phyloP scores from a whole-genome alignment of 1,140 invertebrate species.

The Aphelinus atriplicis region DNA sequence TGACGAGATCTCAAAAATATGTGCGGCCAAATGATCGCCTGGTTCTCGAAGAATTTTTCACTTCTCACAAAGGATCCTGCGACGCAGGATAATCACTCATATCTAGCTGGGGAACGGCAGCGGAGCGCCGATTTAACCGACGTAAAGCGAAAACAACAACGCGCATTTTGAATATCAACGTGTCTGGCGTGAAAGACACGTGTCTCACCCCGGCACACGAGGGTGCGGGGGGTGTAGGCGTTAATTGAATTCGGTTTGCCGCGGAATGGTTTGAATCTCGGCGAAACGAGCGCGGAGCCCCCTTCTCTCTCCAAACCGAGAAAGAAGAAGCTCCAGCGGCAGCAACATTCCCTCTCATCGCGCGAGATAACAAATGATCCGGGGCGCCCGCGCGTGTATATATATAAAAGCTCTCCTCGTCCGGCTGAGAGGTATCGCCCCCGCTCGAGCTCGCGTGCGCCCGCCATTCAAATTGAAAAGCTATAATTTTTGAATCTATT shows the following conservation, averaged over 20 bases:
- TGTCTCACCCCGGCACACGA: not conserved
- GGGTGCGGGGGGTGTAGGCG: not conserved
- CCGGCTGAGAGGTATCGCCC: not conserved
- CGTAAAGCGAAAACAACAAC: no score
- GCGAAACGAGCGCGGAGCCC: constrained; percentile 14
- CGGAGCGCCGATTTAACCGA: no score
- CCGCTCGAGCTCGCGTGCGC: not conserved
- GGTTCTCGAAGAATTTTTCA: no score
- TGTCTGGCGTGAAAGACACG: no score
- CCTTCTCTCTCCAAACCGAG: not conserved
- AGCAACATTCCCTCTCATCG: not conserved
- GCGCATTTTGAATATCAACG: no score
- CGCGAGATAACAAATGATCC: constrained; percentile 39
- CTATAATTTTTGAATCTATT: constrained; percentile 47
- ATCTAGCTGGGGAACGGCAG: no score
- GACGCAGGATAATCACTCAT: no score
- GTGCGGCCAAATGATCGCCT: no score
- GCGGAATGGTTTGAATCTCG: constrained; percentile 28
- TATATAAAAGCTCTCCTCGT: constrained; percentile 13
- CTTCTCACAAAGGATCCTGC: no score
- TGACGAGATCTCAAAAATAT: no score
- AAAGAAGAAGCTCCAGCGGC: not conserved
- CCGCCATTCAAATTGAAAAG: constrained; percentile 43
- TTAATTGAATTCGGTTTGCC: constrained; percentile 29
- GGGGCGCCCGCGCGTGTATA: constrained; percentile 15